phyloP scores from a whole-genome alignment of 2,888 invertebrate genomes.

The Ichneumoninae sp. region DNA sequence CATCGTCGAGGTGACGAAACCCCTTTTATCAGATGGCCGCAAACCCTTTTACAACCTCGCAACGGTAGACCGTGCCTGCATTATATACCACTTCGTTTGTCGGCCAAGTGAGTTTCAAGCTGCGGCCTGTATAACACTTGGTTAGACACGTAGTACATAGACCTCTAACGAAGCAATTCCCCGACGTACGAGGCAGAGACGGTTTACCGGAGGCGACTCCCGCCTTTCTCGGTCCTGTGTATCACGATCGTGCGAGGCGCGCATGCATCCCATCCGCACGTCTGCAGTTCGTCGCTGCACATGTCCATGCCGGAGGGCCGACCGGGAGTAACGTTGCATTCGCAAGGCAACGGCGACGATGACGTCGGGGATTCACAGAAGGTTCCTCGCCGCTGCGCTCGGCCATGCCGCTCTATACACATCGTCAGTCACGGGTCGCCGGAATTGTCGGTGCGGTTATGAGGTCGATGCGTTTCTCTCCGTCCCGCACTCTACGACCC shows the following conservation, averaged over 20 bases:
- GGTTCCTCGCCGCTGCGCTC: slow-evolving; percentile 5
- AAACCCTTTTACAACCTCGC: slow-evolving; percentile 8
- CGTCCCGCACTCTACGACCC: slow-evolving; percentile 20
- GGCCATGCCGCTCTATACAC: background rate
- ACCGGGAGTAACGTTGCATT: slow-evolving; percentile 4
- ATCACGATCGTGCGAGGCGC: background rate
- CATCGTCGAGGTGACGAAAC: slow-evolving; percentile 24
- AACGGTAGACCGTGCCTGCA: background rate
- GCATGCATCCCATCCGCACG: slow-evolving; percentile 21
- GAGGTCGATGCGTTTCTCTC: slow-evolving; percentile 46
- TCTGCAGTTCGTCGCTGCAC: background rate
- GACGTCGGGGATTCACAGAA: slow-evolving; percentile 1
- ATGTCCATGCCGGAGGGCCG: slow-evolving; percentile 19
- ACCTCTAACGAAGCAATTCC: slow-evolving; percentile 55
- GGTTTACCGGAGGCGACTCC: background rate
- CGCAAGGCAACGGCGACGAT: slow-evolving; percentile 8
- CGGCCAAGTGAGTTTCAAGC: slow-evolving; percentile 2
- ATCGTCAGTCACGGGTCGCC: slow-evolving; percentile 27
- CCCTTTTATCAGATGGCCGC: slow-evolving; percentile 38
- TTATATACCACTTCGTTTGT: slow-evolving; percentile 9
- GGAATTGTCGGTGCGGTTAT: slow-evolving; percentile 55
- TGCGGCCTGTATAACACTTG: slow-evolving; percentile 6
- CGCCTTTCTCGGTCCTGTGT: background rate
- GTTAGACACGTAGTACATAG: slow-evolving; percentile 39
- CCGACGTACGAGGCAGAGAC: slow-evolving; percentile 10